These are phyloP conservation scores for Drosophila flavopinicola DNA, from an alignment of 2,888 invertebrate species.

Conservation along the genomic window DNA sequence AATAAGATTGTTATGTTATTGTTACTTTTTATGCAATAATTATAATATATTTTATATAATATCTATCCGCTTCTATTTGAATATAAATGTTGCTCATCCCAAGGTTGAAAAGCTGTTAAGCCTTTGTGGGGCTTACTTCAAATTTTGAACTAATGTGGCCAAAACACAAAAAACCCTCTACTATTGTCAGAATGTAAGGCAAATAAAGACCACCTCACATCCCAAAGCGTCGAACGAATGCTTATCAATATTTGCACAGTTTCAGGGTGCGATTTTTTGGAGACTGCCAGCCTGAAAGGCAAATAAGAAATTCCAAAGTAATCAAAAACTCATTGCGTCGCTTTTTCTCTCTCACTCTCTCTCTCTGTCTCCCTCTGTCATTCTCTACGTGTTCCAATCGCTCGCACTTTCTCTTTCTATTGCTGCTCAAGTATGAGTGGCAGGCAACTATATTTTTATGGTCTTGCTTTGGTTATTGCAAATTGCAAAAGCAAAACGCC, in stretches of 20 bases:
- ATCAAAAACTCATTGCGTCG: constrained; percentile 76
- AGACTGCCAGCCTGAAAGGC: constrained; percentile 61
- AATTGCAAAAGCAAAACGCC: constrained; percentile 77
- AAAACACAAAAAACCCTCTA: constrained; percentile 28
- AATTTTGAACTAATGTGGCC: constrained; percentile 34
- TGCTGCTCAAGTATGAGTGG: constrained; percentile 19
- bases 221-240: constrained; percentile 40
- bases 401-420: not conserved
- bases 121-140: constrained; percentile 4
- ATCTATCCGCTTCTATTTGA: not conserved
- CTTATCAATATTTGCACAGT: constrained; percentile 79
- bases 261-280: constrained; percentile 49
- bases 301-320: constrained; percentile 79
- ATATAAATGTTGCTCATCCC: not conserved
- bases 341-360: constrained; percentile 21
- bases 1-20: not conserved
- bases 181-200: constrained; percentile 46
- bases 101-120: not conserved
- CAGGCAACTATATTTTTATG: constrained; percentile 76
- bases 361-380: not conserved
- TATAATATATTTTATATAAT: not conserved
- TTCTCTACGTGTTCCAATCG: not conserved
- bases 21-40: too few species aligned
- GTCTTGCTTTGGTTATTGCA: constrained; percentile 77
- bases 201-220: constrained; percentile 44